Evolutionary conservation across 2,797 vertebrate genomes (phyloP).

Genomic region (Liparis tanakae): DNA sequence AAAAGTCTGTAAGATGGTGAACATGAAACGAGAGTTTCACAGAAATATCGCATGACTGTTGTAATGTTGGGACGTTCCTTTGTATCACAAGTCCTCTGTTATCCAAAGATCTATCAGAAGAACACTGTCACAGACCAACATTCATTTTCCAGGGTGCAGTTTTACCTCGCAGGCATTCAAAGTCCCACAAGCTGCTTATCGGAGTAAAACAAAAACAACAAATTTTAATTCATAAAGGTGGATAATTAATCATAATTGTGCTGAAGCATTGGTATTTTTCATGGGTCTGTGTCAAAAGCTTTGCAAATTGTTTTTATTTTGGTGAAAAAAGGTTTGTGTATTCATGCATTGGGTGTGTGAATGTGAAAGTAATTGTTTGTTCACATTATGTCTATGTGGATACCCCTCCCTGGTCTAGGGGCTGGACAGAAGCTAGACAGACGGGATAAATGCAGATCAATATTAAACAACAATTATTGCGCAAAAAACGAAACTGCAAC

Average conservation of each 20-base stretch:
- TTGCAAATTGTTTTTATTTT: constrained; percentile 39
- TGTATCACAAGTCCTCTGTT: constrained; percentile 41
- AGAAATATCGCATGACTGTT: constrained; percentile 47
- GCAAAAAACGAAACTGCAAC: not conserved
- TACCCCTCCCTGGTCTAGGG: not conserved
- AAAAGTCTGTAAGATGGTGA: constrained; percentile 2
- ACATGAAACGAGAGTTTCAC: not conserved
- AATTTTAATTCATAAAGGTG: not conserved
- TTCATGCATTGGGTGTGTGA: constrained; percentile 35
- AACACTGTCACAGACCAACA: constrained; percentile 29
- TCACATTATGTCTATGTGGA: constrained; percentile 20
- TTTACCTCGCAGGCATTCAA: constrained; percentile 14
- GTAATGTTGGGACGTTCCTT: constrained; percentile 27
- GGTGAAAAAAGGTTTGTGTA: no score
- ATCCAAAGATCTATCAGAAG: constrained; percentile 56
- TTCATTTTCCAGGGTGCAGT: constrained; percentile 33
- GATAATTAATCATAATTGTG: constrained; percentile 26
- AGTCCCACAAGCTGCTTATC: constrained; percentile 30
- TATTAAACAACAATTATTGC: constrained; percentile 18
- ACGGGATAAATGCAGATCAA: constrained; percentile 28
- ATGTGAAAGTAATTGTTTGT: constrained; percentile 27
- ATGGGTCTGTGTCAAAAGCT: constrained; percentile 31
- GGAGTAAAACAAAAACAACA: constrained; percentile 2
- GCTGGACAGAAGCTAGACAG: constrained; percentile 40
- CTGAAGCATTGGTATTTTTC: constrained; percentile 31